Conservation (phyloP, 2,797 vertebrate species). For the Cichlasoma orientale region DNA sequence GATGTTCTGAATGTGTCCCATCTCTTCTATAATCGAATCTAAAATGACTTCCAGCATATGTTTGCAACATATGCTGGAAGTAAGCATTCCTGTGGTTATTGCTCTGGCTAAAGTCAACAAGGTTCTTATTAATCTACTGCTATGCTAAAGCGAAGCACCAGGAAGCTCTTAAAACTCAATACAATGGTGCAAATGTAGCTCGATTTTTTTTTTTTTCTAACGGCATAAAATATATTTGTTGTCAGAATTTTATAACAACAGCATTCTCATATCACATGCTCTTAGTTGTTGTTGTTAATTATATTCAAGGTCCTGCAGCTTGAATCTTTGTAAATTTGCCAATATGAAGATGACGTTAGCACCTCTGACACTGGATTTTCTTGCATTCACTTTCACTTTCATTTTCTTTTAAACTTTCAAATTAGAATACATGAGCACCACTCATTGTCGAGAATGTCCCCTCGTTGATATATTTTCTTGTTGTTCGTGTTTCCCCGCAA, state of each 20-base stretch:
- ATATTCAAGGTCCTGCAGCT: neutral
- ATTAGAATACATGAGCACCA: neutral
- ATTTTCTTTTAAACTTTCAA: neutral
- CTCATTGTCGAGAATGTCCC: neutral
- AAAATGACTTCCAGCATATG: neutral
- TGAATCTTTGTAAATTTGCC: neutral
- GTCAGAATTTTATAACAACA: neutral
- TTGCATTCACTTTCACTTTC: neutral
- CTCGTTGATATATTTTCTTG: neutral
- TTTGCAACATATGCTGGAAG: neutral
- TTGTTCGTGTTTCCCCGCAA: slow-evolving; percentile 28
- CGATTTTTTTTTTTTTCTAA: neutral
- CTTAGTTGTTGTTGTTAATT: neutral
- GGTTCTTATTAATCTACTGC: neutral
- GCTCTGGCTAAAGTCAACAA: neutral
- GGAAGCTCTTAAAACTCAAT: neutral
- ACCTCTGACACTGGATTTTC: neutral
- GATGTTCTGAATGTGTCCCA: neutral
- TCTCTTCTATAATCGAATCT: neutral
- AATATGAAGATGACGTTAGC: neutral
- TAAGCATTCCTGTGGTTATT: neutral
- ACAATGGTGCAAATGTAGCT: neutral
- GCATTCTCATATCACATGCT: neutral
- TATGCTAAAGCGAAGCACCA: neutral
- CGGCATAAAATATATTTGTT: neutral